Base-by-base conservation (phyloP, 2,113 vertebrate genomes). In the Cettia cetti region DNA sequence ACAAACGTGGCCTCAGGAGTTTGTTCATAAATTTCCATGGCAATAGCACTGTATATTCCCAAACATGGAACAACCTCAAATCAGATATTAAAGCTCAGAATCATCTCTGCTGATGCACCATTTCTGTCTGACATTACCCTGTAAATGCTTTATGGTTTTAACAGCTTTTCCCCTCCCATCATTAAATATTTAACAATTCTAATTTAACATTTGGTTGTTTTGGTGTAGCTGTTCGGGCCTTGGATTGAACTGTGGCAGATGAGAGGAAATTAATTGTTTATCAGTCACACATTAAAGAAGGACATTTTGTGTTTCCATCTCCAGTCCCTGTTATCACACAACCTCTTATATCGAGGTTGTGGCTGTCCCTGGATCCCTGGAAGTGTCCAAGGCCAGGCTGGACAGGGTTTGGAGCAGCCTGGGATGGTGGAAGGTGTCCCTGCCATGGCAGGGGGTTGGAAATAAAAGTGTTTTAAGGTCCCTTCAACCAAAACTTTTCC, bases 121-220 rank as follows among this genome's bases (percentile, higher is more conserved):
- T 91, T 96, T 92, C 74, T 75, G 40, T 59, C 82, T 76, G 71
- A 92, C 92, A 95, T 90, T 89, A 93, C 96, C 81, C 89, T 24
- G 35, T 69, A 65, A 75, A 65, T 89, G 63, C 79, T 97, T 96
- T 33, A 96, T 86, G 72, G 3, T 45, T 95, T 96, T 72, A 96
- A 94, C 50, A 94, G 63, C 47, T 92, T 96, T 92, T 86, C 69
- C 12, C 85, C 40, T 88, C 86, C 79, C 70, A 42, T 33, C 85
- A 89, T 92, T 96, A 92, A 97, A 96, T 96, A 97, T 98, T 97
- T 89, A 96, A 30, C 69, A 71, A 72, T 68, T 81, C 66, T 95
- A 96, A 97, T 94, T 96, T 86, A 95, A 91, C 95, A 40, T 37
- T 23, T 7, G 92, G 71, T 82, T 89, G 52, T 92, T 97, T 94